Evolutionary conservation across 2,888 invertebrate species (phyloP).

Genomic region (Minunthozetes semirufus): DNA sequence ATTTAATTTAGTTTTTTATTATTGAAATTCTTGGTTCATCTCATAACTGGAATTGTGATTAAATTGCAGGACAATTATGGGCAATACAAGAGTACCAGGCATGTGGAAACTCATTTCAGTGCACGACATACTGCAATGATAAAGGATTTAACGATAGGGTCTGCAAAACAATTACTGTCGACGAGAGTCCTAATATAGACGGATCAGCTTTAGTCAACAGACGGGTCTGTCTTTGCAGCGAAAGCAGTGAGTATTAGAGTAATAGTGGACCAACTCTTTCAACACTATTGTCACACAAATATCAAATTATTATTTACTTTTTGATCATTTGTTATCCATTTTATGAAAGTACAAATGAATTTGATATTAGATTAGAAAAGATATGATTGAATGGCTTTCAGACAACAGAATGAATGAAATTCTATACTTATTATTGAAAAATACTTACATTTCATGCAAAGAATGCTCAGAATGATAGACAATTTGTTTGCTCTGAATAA

Average conservation of each 20-base stretch:
- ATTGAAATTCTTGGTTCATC: background rate
- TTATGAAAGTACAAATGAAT: too few relatives aligned
- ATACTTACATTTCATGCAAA: too few relatives aligned
- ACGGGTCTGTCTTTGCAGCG: constrained; percentile 35
- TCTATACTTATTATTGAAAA: too few relatives aligned
- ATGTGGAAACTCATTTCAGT: constrained; percentile 35
- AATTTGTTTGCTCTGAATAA: background rate
- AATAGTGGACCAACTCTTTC: background rate
- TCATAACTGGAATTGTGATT: background rate
- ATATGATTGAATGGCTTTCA: too few relatives aligned
- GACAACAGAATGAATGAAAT: too few relatives aligned
- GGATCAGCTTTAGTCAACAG: constrained; percentile 32
- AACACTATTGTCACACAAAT: too few relatives aligned
- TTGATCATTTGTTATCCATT: too few relatives aligned
- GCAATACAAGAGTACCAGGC: constrained; percentile 36
- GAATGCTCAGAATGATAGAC: too few relatives aligned
- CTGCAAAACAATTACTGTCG: constrained; percentile 36
- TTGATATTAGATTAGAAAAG: too few relatives aligned
- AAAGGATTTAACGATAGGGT: constrained; percentile 37
- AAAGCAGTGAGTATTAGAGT: constrained; percentile 29
- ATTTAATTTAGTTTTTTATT: background rate
- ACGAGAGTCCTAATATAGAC: constrained; percentile 35
- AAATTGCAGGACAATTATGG: background rate
- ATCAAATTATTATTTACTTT: too few relatives aligned
- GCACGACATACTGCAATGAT: constrained; percentile 29